phyloP scores from a whole-genome alignment of 2,888 invertebrate genomes.

The Eupithecia centaureata region DNA sequence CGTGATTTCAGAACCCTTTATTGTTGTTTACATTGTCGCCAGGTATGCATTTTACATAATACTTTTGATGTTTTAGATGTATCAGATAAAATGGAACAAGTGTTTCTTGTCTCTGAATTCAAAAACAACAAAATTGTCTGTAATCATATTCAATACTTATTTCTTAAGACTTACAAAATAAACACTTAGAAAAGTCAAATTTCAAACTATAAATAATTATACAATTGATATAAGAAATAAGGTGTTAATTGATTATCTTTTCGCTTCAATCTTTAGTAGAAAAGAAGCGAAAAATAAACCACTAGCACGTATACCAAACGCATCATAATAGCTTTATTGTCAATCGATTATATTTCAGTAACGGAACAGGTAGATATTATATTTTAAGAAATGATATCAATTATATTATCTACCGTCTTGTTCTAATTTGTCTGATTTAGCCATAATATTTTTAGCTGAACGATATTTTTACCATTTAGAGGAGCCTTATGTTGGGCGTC shows the following conservation, averaged over 20 bases:
- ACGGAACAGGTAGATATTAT: neutral
- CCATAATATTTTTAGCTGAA: slow-evolving; percentile 30
- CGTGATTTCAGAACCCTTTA: slow-evolving; percentile 79
- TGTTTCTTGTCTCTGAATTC: neutral
- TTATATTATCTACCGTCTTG: slow-evolving; percentile 17
- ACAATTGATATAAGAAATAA: too few relatives aligned
- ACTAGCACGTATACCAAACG: too few relatives aligned
- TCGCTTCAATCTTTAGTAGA: too few relatives aligned
- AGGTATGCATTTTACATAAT: slow-evolving; percentile 81
- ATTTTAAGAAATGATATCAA: neutral
- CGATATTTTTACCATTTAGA: neutral
- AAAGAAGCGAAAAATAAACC: too few relatives aligned
- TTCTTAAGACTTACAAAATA: too few relatives aligned
- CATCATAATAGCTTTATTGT: neutral
- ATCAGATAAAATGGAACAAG: slow-evolving; percentile 52
- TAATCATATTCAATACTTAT: too few relatives aligned
- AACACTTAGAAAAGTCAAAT: too few relatives aligned
- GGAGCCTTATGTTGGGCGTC: slow-evolving; percentile 35
- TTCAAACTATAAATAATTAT: too few relatives aligned
- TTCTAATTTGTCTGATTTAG: slow-evolving; percentile 52
- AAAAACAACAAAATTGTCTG: too few relatives aligned
- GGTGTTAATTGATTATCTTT: too few relatives aligned
- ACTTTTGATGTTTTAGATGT: slow-evolving; percentile 63
- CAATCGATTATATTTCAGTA: neutral
- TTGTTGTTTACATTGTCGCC: slow-evolving; percentile 85